Evolutionary conservation across 92 coral and sea anemone genomes (phyloP), one percentile per base, ranked within the genome.

Genomic region (Zoanthus sociatus): DNA sequence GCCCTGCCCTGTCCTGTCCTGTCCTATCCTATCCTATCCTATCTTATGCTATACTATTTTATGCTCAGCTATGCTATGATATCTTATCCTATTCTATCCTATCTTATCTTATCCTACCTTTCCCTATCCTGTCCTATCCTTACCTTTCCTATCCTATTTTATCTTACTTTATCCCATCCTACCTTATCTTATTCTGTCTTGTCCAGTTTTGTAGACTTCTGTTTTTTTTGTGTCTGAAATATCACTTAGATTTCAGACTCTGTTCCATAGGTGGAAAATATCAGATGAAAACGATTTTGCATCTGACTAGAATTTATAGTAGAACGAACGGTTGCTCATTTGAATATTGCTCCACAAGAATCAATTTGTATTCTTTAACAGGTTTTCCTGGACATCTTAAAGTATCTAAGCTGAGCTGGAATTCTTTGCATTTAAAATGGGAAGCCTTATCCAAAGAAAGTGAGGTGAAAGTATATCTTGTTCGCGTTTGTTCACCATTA

Each of bases 361-460:
- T 37, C 21, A n/a, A 70, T 5, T 7, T 37, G 10, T 30, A 13
- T 32, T 64, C 78, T 72, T 12, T 8, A 77, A 26, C 76, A 91
- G 94, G 30, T 42, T 6, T 18, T 58, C 97, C 97, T 4, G 54
- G 78, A 7, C 68, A 45, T 10, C 72, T 88, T 9, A 71, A 48
- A 7, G 87, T 76, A 21, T 1, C 16, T 42, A 82, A 83, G 1
- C 64, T 56, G 30, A 76, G 71, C 15, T 94, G 95, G 95, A 51
- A 90, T 44, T 21, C 89, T 15, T 44, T 93, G 6, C 60, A 60
- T 20, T 77, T 91, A 53, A 82, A 86, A 26, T 95, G 98, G 98
- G 37, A 71, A 16, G 72, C 92, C 11, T 76, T 95, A 42, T 37
- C 56, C 21, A 50, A 15, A 8, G 71, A 77, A 31, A 72, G 89